Percentiles rank a stretch among this genome's conserved stretches.
Conservation (phyloP, 2,888 invertebrate species). For the Stenodema calcarata region DNA sequence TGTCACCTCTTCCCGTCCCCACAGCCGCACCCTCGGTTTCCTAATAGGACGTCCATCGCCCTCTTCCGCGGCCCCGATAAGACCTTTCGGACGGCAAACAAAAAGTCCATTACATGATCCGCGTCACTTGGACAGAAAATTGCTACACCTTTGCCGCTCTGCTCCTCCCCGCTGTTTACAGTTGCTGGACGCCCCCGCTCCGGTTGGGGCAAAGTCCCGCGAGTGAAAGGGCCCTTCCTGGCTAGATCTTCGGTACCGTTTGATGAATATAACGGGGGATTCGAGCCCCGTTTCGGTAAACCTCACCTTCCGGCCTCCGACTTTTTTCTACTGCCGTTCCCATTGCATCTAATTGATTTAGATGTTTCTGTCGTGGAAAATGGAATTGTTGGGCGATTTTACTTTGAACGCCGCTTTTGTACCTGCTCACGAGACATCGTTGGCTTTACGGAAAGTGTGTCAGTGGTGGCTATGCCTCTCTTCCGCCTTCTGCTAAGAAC, state of each 20-base stretch:
- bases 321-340: background rate
- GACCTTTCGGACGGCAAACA: background rate
- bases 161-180: conserved; percentile 18
- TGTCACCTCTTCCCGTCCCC: background rate
- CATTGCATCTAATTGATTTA: background rate
- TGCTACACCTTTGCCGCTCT: background rate
- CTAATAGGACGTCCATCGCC: background rate
- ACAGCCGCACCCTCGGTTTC: background rate
- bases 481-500: no score
- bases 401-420: background rate
- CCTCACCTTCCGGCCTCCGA: background rate
- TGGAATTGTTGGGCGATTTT: background rate
- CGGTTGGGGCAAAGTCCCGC: conserved; percentile 21
- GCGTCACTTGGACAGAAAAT: background rate
- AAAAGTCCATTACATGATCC: conserved; percentile 11
- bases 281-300: conserved; percentile 26
- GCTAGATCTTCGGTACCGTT: conserved; percentile 49
- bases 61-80: conserved; percentile 5
- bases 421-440: background rate
- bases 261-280: conserved; percentile 46
- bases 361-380: background rate
- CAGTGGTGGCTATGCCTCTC: no score
- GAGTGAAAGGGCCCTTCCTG: conserved; percentile 15
- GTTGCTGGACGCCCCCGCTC: conserved; percentile 15
- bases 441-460: no score